Evolutionary conservation across 2,888 invertebrate genomes (phyloP), one percentile per base, ranked within the genome.

Genomic region (Noctua fimbriata): DNA sequence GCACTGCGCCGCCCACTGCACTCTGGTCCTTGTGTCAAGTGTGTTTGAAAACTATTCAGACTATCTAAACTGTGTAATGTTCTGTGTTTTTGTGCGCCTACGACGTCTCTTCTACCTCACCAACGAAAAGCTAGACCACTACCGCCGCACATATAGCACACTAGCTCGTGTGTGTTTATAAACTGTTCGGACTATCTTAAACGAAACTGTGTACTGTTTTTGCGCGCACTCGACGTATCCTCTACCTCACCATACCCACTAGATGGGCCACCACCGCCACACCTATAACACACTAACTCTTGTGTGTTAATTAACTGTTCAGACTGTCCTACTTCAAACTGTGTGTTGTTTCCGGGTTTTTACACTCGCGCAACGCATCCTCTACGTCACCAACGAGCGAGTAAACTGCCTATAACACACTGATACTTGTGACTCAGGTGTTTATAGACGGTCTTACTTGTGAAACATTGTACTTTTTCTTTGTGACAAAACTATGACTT

Each of bases 61-160:
- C 76, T 63, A 4, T 76, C 52, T 78, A 12, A 36, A 77, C 52
- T 65, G 36, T 78, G 18, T 18, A 44, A 18, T 36, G 41, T 44
- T n/a, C 21, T 12, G 24, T 49, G 76, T 66, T 65, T 65, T n/a
- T 52, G 36, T 63, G 76, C n/a, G 32, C 63, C 32, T 5, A 32
- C 63, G 60, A 28, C 60, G 63, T 21, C 10, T 32, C 63, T 32
- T 32, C 21, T 32, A 63, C 63, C 32, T 32, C 9, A 28, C 32
- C 63, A 32, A 63, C 63, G 18, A 18, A 18, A 9, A 18, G 16
- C 16, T 60, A 16, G 28, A 32, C 60, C 60, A 28, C 28, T 60
- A 9, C 28, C 18, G 28, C 60, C 16, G 16, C 18, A 63, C 28
- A 58, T 63, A 60, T 16, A 63, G 10, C 18, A 4, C 10, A 63